Evolutionary conservation across 1,140 invertebrate species (phyloP).

Genomic region (Episyrphus balteatus): DNA sequence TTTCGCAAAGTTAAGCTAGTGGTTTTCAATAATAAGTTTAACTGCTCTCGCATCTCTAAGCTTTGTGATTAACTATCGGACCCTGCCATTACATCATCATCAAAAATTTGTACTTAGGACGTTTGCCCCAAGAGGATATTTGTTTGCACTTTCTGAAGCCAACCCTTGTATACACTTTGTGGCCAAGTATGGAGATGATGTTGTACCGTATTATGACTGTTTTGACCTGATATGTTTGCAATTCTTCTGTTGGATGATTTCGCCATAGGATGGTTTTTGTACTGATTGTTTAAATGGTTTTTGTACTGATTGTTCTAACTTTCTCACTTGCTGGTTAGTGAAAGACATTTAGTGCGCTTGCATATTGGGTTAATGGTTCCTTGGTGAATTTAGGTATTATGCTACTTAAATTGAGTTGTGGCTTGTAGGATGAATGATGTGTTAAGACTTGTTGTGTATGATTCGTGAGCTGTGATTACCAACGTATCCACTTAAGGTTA

Average conservation of each 20-base stretch:
- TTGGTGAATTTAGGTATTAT: no score
- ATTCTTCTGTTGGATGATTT: conserved; percentile 3
- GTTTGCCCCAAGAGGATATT: conserved; percentile 12
- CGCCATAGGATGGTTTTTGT: conserved; percentile 36
- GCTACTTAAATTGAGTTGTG: no score
- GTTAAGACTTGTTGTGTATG: no score
- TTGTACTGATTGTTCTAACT: no score
- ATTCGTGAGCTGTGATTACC: no score
- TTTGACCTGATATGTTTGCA: conserved; percentile 16
- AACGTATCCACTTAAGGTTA: no score
- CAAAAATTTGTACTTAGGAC: conserved; percentile 31
- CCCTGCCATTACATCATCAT: conserved; percentile 38
- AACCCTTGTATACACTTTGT: conserved; percentile 22
- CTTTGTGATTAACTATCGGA: conserved; percentile 12
- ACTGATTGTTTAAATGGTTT: no score
- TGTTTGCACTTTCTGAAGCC: conserved; percentile 14
- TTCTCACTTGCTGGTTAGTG: no score
- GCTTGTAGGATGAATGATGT: no score
- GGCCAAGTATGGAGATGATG: conserved; percentile 28
- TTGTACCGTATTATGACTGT: conserved; percentile 23
- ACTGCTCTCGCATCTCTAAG: neutral
- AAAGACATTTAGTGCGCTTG: no score
- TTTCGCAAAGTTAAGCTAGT: conserved; percentile 6
- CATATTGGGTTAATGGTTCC: no score
- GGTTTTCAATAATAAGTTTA: neutral